Conservation (phyloP, 2,113 vertebrate genomes). For the Pandion haliaetus region DNA sequence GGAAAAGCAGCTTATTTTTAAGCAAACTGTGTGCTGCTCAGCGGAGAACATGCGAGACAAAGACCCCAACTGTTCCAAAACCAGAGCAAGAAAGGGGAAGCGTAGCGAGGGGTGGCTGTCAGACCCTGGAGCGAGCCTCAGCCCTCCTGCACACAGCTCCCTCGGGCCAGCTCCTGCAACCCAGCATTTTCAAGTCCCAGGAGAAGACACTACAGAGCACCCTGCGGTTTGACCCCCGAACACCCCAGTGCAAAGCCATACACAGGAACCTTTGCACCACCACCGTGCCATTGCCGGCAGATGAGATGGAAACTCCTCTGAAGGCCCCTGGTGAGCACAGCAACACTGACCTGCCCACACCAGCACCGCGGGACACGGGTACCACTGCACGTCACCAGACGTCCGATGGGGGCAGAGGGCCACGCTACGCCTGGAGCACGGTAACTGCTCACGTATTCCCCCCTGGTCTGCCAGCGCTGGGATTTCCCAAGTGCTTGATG, state of each 20-base stretch:
- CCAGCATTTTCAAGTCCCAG: background rate
- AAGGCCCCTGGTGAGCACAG: too few species aligned
- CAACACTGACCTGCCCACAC: background rate
- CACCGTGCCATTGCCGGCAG: background rate
- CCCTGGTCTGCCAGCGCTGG: too few species aligned
- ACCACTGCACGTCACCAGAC: background rate
- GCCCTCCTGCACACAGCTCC: background rate
- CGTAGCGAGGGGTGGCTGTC: background rate
- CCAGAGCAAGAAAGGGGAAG: background rate
- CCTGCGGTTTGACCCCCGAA: background rate
- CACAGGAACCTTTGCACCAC: background rate
- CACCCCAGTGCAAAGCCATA: background rate
- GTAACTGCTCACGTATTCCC: background rate
- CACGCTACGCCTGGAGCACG: background rate
- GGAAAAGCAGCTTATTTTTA: background rate
- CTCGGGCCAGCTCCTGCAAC: background rate
- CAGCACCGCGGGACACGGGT: rapidly evolving
- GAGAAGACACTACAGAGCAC: background rate
- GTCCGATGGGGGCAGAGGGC: too few species aligned
- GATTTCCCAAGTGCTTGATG: background rate
- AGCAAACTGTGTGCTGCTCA: background rate
- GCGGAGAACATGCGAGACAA: rapidly evolving
- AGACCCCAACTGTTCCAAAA: background rate
- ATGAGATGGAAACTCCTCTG: background rate
- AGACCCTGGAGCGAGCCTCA: background rate